A percentile compares a stretch with the other conserved stretches of the same genome.
Conservation (phyloP, 2,888 invertebrate genomes). For the Odontomyia ornata region DNA sequence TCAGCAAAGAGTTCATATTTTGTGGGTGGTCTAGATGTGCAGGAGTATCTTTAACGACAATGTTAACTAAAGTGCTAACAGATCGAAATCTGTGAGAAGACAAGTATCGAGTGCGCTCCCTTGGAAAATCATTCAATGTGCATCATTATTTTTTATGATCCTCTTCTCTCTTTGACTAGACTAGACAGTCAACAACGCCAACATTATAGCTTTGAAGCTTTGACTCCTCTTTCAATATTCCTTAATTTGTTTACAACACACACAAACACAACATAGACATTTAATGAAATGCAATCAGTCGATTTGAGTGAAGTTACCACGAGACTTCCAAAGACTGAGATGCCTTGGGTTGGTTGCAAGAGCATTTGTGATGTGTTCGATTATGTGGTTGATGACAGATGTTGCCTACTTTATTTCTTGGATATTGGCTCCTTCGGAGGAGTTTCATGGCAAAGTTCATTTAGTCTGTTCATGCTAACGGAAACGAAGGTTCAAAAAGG, state of each 20-base stretch:
- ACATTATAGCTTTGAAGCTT: neutral
- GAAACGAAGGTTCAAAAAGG: neutral
- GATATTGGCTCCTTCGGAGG: neutral
- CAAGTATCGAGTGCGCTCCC: neutral
- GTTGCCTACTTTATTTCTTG: neutral
- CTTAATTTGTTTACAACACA: no score
- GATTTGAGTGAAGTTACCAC: neutral
- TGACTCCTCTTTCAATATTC: neutral
- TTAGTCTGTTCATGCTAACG: neutral
- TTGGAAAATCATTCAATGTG: neutral
- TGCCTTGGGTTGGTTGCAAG: neutral
- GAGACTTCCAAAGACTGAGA: neutral
- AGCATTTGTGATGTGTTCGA: neutral
- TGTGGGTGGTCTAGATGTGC: constrained; percentile 10
- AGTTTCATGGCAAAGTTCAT: neutral
- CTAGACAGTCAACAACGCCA: neutral
- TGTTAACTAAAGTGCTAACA: neutral
- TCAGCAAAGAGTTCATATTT: neutral
- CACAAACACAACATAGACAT: neutral
- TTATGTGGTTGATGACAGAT: neutral
- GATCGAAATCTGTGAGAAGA: neutral
- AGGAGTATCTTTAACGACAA: neutral
- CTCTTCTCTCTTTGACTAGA: neutral
- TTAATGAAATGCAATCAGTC: neutral
- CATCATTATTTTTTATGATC: neutral